Evolutionary conservation across 2,113 vertebrate species (phyloP).

Genomic region (Guaruba guarouba): DNA sequence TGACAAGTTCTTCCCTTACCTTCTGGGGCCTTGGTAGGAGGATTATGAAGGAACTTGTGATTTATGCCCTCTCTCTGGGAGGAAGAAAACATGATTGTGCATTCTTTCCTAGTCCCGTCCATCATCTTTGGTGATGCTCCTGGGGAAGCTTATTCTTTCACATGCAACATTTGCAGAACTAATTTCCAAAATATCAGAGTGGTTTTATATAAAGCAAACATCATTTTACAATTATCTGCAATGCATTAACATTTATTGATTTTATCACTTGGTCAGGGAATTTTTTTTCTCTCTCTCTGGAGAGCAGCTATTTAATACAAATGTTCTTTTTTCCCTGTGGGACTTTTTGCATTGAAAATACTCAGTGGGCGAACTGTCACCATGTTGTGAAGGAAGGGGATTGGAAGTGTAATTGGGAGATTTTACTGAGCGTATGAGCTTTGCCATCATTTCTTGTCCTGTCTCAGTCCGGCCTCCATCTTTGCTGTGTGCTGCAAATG

Average conservation of each 20-base stretch:
- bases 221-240: constrained; percentile 22
- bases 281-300: not conserved
- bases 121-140: constrained; percentile 19
- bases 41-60: constrained; percentile 46
- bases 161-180: constrained; percentile 37
- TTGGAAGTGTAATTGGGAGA: not conserved
- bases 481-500: not conserved
- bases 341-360: not conserved
- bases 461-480: not conserved
- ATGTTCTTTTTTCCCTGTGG: not conserved
- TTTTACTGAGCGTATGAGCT: not conserved
- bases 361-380: not conserved
- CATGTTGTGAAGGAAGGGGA: not conserved
- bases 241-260: not conserved
- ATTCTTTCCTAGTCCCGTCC: constrained; percentile 22
- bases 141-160: constrained; percentile 24
- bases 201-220: constrained; percentile 5
- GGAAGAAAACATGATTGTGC: constrained; percentile 33
- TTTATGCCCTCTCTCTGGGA: constrained; percentile 41
- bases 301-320: not conserved
- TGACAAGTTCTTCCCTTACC: constrained; percentile 33
- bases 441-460: not conserved
- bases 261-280: not conserved
- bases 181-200: constrained; percentile 1
- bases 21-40: constrained; percentile 21